Conservation (phyloP, 2,888 invertebrate species). For the Dorcus hopei region DNA sequence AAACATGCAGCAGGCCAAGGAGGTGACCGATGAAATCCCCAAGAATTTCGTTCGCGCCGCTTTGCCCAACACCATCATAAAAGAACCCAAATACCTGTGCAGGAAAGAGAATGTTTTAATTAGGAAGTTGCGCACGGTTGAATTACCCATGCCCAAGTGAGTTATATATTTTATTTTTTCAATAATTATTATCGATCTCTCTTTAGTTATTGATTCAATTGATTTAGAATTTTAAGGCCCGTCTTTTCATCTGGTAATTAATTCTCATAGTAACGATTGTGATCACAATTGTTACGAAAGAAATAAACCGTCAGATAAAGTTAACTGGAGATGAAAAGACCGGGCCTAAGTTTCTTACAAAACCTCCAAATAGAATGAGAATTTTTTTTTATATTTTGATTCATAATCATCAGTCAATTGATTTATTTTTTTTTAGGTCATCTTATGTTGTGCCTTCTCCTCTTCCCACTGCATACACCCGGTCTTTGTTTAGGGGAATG, state of each 20-base stretch:
- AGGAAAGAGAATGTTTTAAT: constrained; percentile 21
- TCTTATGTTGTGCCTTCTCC: neutral
- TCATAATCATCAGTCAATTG: too few species aligned
- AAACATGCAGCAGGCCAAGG: constrained; percentile 27
- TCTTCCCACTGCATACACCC: constrained; percentile 51
- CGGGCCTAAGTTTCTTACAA: too few species aligned
- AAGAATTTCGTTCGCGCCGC: constrained; percentile 50
- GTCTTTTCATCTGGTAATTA: too few species aligned
- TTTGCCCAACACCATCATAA: constrained; percentile 51
- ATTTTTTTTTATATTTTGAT: neutral
- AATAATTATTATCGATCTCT: too few species aligned
- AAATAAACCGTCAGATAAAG: too few species aligned
- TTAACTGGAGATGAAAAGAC: too few species aligned
- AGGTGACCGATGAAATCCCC: constrained; percentile 26
- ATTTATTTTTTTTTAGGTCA: too few species aligned
- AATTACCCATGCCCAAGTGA: constrained; percentile 60
- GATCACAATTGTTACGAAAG: too few species aligned
- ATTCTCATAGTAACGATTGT: too few species aligned
- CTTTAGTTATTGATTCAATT: too few species aligned
- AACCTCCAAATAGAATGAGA: too few species aligned
- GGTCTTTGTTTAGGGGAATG: constrained; percentile 60
- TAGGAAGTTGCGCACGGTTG: constrained; percentile 52
- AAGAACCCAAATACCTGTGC: constrained; percentile 25
- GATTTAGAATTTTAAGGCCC: too few species aligned
- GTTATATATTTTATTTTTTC: constrained; percentile 21